Evolutionary conservation across 2,113 vertebrate genomes (phyloP), one percentile per base, ranked within the genome.

Genomic region (Arothron firmamentum): DNA sequence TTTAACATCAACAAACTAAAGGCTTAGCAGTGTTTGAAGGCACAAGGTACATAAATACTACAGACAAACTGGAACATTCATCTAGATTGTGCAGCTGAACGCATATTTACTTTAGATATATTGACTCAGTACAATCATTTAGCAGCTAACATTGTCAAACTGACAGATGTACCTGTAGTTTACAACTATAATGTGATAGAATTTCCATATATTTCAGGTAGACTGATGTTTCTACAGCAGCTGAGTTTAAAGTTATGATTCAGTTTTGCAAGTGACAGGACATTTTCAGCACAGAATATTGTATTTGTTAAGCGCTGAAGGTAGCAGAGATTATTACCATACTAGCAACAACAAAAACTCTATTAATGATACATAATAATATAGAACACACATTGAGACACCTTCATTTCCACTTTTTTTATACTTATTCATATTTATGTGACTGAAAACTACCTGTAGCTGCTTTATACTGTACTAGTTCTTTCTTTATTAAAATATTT

Each of bases 1-100:
- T 63, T 59, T 65, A 49, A 38, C 54, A 56, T 55, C 25, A 21
- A 12, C 12, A 8, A 64, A 56, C 65, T 53, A 54, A 66, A 76
- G 64, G 75, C 69, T 65, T 25, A n/a, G 75, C 61, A 68, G 42
- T 28, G 69, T 68, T 71, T 67, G 56, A 77, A 85, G 78, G 75
- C 80, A 83, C 75, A 67, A 38, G 12, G 34, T 47, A 72, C 65
- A 77, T 51, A 15, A 13, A 14, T 67, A 76, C 67, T 13, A 56
- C 69, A 67, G n/a, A 55, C 14, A 1, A 59, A 52, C 45, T 17
- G 13, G 55, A 53, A 42, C 49, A 60, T 67, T 68, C 62, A 47
- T 66, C 19, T 38, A 54, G 58, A 75, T 48, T 46, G 58, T 59
- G 64, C 65, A 71, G 56, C 46, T 57, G 56, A 59, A 52, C 52